phyloP scores from a whole-genome alignment of 2,888 invertebrate genomes.

The Pseudococcus viburni region DNA sequence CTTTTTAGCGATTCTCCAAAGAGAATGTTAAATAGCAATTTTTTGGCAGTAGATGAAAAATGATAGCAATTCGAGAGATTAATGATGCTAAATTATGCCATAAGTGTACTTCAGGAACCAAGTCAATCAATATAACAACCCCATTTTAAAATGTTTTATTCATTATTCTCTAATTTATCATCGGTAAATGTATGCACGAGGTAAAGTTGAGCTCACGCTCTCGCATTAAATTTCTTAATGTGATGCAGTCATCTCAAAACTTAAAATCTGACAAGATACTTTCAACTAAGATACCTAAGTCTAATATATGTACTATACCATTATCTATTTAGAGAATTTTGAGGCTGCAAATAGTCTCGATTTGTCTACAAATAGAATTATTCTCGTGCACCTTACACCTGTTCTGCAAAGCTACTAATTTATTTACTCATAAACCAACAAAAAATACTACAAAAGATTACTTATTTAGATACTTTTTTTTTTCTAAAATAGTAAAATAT shows the following conservation, averaged over 20 bases:
- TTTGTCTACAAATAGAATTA: too few species aligned
- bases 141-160: slow-evolving; percentile 43
- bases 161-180: slow-evolving; percentile 14
- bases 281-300: neutral
- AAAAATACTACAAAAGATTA: neutral
- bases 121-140: slow-evolving; percentile 41
- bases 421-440: neutral
- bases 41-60: slow-evolving; percentile 10
- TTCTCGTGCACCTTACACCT: neutral
- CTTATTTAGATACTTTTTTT: neutral
- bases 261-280: neutral
- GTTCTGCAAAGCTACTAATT: neutral
- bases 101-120: neutral
- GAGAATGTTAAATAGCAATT: neutral
- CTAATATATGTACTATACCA: too few species aligned
- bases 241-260: neutral
- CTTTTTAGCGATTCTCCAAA: neutral
- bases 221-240: neutral
- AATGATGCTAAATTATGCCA: slow-evolving; percentile 37
- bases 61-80: slow-evolving; percentile 17
- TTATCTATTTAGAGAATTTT: too few species aligned
- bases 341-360: too few species aligned
- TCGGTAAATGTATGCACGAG: neutral
- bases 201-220: neutral
- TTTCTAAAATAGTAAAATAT: neutral